Conservation (phyloP, 2,797 vertebrate genomes). For the Sebastes variabilis region DNA sequence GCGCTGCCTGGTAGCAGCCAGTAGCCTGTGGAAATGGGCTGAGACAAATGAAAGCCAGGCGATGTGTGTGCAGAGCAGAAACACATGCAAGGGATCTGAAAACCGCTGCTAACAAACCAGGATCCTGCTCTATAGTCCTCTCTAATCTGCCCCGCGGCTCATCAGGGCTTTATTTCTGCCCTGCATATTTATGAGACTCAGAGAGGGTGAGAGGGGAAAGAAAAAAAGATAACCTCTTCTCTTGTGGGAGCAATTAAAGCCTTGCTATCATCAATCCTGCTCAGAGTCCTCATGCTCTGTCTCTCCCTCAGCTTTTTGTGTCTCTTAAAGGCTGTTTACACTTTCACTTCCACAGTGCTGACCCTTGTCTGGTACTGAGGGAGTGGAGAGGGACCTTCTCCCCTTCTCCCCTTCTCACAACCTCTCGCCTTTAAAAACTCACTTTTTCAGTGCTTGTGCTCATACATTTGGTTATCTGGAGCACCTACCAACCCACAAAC, state of each 20-base stretch:
- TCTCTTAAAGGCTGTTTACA: constrained; percentile 60
- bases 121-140: constrained; percentile 70
- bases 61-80: constrained; percentile 52
- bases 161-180: constrained; percentile 75
- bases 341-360: constrained; percentile 56
- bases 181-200: constrained; percentile 74
- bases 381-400: not conserved
- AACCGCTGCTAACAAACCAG: constrained; percentile 73
- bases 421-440: not conserved
- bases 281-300: constrained; percentile 61
- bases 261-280: constrained; percentile 73
- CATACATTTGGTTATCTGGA: not conserved
- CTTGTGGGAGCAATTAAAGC: constrained; percentile 79
- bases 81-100: constrained; percentile 72
- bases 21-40: constrained; percentile 52
- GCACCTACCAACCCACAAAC: not conserved
- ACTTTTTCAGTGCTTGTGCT: not conserved
- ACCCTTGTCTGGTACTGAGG: constrained; percentile 31
- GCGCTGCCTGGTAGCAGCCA: constrained; percentile 18
- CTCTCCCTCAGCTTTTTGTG: constrained; percentile 34
- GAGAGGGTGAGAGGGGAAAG: constrained; percentile 39
- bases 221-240: constrained; percentile 57
- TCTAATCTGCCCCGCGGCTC: constrained; percentile 79
- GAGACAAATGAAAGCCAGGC: constrained; percentile 64
- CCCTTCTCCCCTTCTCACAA: constrained; percentile 36